phyloP scores from a whole-genome alignment of 2,888 invertebrate species.

The Amblyjoppa proteus region DNA sequence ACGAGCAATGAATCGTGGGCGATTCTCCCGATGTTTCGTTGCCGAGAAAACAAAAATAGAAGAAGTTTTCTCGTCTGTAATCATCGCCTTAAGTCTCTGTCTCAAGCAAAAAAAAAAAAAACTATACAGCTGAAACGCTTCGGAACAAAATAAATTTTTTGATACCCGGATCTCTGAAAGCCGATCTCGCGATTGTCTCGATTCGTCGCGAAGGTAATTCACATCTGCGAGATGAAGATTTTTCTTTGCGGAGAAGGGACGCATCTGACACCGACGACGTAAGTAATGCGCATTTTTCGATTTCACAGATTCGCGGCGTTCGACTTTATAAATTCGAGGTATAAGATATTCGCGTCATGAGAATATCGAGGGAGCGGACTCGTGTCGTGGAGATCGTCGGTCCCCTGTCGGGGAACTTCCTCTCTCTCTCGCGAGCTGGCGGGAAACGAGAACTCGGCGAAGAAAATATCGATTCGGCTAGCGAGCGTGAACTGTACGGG shows the following conservation, averaged over 20 bases:
- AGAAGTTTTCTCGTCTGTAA: too few relatives aligned
- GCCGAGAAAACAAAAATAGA: too few relatives aligned
- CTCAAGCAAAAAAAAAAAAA: background rate
- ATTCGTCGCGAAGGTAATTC: background rate
- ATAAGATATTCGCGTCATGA: constrained; percentile 42
- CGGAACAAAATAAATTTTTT: background rate
- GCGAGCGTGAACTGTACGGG: constrained; percentile 18
- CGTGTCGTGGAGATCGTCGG: constrained; percentile 9
- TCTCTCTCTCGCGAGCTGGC: constrained; percentile 7
- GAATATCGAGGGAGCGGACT: constrained; percentile 28
- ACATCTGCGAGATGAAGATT: background rate
- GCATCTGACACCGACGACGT: background rate
- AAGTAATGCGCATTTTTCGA: constrained; percentile 41
- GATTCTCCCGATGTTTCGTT: too few relatives aligned
- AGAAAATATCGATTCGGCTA: constrained; percentile 57
- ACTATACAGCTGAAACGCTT: background rate
- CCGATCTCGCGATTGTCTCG: background rate
- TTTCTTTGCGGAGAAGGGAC: background rate
- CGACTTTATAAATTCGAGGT: constrained; percentile 54
- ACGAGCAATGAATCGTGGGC: too few relatives aligned
- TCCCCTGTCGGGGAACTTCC: background rate
- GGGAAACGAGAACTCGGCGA: constrained; percentile 38
- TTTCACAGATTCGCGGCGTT: constrained; percentile 45
- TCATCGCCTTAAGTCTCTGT: background rate
- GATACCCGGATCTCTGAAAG: background rate